Evolutionary conservation across 2,797 vertebrate genomes (phyloP), one percentile per base, ranked within the genome.

Genomic region (Periophthalmus magnuspinnatus): DNA sequence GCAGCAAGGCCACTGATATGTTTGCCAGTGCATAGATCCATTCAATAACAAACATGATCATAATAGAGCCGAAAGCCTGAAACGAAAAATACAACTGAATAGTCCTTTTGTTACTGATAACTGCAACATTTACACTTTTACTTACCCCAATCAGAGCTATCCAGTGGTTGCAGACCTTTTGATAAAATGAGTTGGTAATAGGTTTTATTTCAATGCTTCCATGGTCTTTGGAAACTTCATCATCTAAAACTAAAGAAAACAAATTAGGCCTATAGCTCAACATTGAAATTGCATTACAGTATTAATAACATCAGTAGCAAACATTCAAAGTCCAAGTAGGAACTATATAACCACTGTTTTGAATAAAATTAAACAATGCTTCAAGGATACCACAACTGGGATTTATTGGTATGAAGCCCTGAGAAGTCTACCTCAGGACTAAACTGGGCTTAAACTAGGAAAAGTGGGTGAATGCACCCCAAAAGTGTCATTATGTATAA

Each of bases 41-140:
- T 84, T 99, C 95, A 85, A 97, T 99, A 69, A 97, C 92, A 92
- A 99, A 96, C 95, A 97, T 97, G 45, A 99, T 95, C 63, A 94
- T 38, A 74, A 98, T 71, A 45, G 97, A 99, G 70, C 92, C 76
- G 3, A 95, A 2, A 0, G 94, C 96, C 98, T 99, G 88, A 22
- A 88, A 79, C 48, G 65, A 66, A 81, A 45, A 45, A 45, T 45
- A 45, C 41, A 45, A 45, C 14, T 14, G 13, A 14, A 45, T 13
- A 11, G 14, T 5, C 41, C 41, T 45, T 45, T 45, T 45, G 41
- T 45, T 45, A 45, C 41, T 45, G 11, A 45, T 45, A 45, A 45
- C 41, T 45, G 14, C 41, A 45, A 45, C 41, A 28, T 32, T 11
- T 11, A 55, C 3, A 13, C 3, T 13, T 28, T 22, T 9, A 94